A percentile compares a stretch with the other conserved stretches of the same genome.
phyloP scores from a whole-genome alignment of 1,140 invertebrate species.

The Dryas iulia region DNA sequence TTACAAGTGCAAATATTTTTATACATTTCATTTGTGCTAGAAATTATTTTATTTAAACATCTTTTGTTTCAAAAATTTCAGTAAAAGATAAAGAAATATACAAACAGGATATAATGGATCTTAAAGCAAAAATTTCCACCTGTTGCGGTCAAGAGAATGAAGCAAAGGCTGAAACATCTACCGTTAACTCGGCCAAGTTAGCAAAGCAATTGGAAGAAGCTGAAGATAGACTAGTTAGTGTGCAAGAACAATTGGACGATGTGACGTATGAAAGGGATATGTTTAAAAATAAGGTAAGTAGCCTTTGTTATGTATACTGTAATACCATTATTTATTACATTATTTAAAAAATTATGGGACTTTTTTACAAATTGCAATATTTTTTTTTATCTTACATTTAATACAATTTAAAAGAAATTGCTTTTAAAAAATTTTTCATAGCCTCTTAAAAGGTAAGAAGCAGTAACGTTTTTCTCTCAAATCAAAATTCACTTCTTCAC shows the following conservation, averaged over 20 bases:
- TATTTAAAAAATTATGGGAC: no score
- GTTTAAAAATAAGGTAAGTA: slow-evolving; percentile 60
- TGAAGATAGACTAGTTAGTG: slow-evolving; percentile 49
- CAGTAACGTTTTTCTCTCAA: no score
- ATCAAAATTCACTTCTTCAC: no score
- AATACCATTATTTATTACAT: no score
- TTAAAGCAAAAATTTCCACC: slow-evolving; percentile 61
- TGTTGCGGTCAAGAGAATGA: slow-evolving; percentile 54
- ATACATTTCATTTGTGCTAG: no score
- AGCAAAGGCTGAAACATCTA: slow-evolving; percentile 27
- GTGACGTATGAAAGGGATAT: slow-evolving; percentile 57
- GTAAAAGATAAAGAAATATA: slow-evolving; percentile 70
- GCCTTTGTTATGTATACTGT: no score
- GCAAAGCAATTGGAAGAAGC: slow-evolving; percentile 51
- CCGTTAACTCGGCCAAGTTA: slow-evolving; percentile 41
- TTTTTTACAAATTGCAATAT: no score
- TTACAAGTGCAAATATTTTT: no score
- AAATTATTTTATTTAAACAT: neutral
- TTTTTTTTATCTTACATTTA: no score
- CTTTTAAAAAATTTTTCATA: no score
- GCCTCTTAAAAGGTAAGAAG: no score
- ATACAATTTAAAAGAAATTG: no score
- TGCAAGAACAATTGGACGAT: slow-evolving; percentile 57
- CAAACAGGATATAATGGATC: slow-evolving; percentile 60
- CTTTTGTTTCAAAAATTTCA: slow-evolving; percentile 30